Conservation (phyloP, 2,113 vertebrate genomes). For the Tragelaphus scriptus region DNA sequence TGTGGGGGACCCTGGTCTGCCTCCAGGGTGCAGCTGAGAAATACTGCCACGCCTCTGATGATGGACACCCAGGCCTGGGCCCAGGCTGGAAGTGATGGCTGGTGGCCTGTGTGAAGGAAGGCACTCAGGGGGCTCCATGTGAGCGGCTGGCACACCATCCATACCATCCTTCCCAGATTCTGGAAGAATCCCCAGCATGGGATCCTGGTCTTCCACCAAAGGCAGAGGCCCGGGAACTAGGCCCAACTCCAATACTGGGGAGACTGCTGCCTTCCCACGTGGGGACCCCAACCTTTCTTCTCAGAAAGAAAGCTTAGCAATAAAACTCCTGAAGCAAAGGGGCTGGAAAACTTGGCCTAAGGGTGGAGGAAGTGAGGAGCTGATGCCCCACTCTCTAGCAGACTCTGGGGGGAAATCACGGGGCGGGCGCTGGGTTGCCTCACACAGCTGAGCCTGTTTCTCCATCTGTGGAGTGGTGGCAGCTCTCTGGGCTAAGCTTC, state of each 20-base stretch:
- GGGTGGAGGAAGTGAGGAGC: background rate
- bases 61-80: background rate
- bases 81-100: background rate
- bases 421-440: background rate
- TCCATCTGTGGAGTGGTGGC: background rate
- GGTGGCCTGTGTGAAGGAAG: background rate
- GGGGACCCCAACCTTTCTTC: background rate
- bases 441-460: no score
- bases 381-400: background rate
- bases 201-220: background rate
- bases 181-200: background rate
- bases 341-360: background rate
- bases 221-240: background rate
- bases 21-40: background rate
- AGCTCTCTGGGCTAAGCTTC: background rate
- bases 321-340: background rate
- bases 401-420: background rate
- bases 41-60: background rate
- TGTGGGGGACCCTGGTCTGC: background rate
- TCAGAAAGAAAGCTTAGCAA: background rate
- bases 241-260: background rate
- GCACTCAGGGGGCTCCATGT: no score
- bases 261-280: background rate
- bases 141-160: background rate
- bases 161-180: background rate